Base-by-base conservation (phyloP, 2,797 vertebrate genomes). In the Carapus acus region DNA sequence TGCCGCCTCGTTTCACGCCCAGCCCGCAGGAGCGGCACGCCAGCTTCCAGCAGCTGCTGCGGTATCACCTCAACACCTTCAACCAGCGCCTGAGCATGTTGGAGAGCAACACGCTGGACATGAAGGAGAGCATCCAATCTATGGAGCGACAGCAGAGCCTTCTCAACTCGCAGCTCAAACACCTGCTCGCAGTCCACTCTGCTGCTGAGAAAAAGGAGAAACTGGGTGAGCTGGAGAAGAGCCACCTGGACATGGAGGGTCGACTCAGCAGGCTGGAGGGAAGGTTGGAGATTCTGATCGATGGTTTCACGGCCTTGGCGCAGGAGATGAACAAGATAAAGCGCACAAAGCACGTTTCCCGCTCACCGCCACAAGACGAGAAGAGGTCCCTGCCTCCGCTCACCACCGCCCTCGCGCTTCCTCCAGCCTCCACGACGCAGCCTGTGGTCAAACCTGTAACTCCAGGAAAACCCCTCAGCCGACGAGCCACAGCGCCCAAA, bases 241-340 rank as follows among this genome's bases (percentile, higher is more conserved):
- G 75, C 62, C 82, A 87, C 73, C 11, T 40, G 0, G 76, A 84
- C 44, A 78, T 88, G 78, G 78, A 86, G 19, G 7, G 17, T 24
- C 83, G 84, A 31, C 49, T 89, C 50, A 79, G 45, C 38, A 63
- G 66, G 12, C 69, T 90, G 5, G 84, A 89, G 58, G 74, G 79
- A 7, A 58, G 84, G 49, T 58, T 89, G 49, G 85, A 90, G 67
- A 86, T 88, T 59, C 69, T 90, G 8, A 88, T 89, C 2, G 86
- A 89, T 9, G 85, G 86, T 20, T 88, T 90, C 60, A 87, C 85
- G 0, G 79, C 74, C 1, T 43, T 90, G 34, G 88, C 80, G n/a
- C 83, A 86, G 77, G 85, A 91, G 55, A 79, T 88, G 58, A 83
- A 85, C 67, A 87, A 80, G 63, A 67, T 90, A 38, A 89, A 88